Evolutionary conservation across 1,140 invertebrate genomes (phyloP).

Genomic region (Zaprionus capensis): DNA sequence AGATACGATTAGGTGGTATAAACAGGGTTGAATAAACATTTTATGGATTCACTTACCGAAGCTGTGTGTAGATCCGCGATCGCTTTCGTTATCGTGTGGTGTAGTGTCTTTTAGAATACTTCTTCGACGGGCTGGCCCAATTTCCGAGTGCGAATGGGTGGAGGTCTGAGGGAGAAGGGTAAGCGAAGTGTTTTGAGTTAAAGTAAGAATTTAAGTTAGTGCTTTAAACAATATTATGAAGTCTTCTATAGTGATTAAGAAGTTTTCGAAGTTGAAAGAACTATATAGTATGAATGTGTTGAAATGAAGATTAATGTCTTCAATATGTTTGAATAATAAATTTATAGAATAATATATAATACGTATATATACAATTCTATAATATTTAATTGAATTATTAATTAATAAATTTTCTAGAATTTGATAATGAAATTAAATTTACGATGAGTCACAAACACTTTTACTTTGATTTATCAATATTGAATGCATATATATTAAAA

Average conservation of each 20-base stretch:
- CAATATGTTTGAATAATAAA: background rate
- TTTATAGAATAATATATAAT: background rate
- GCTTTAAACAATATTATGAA: too few species aligned
- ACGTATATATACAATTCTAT: background rate
- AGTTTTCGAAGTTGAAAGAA: background rate
- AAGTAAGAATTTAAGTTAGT: too few species aligned
- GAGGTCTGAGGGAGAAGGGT: conserved; percentile 54
- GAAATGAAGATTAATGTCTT: too few species aligned
- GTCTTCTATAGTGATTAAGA: too few species aligned
- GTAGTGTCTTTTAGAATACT: conserved; percentile 87
- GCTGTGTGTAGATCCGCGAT: conserved; percentile 74
- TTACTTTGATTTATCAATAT: too few species aligned
- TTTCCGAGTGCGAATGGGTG: conserved; percentile 76
- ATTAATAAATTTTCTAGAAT: too few species aligned
- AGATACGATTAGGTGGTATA: background rate
- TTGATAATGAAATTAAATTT: too few species aligned
- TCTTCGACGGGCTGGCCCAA: conserved; percentile 87
- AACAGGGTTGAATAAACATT: background rate
- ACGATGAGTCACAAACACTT: too few species aligned
- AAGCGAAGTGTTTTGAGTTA: too few species aligned
- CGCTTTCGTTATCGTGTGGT: conserved; percentile 71
- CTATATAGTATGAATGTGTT: background rate
- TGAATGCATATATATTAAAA: too few species aligned
- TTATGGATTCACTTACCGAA: conserved; percentile 60
- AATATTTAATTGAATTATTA: background rate